These are phyloP conservation scores for Puffinus mauretanicus DNA, from an alignment of 2,113 vertebrate genomes.

Conservation along the genomic window DNA sequence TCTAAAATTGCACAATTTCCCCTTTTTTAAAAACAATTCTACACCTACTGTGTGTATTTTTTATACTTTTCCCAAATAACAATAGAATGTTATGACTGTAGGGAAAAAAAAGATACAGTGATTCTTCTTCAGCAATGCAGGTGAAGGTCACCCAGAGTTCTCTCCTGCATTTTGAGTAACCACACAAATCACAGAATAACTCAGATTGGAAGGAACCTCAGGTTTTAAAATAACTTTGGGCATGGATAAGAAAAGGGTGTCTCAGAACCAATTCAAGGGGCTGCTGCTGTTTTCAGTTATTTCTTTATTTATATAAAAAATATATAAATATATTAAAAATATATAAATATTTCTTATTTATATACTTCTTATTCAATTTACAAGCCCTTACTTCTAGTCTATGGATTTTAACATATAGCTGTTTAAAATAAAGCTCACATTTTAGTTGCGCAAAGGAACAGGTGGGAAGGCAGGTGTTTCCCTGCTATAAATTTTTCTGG, in stretches of 20 bases:
- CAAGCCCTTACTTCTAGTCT: not conserved
- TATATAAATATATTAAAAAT: too few relatives aligned
- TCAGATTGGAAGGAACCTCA: not conserved
- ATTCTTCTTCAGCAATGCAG: not conserved
- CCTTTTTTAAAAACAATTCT: not conserved
- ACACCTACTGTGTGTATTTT: not conserved
- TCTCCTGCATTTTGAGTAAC: not conserved
- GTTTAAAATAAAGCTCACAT: not conserved
- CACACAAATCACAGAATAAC: not conserved
- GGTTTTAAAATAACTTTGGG: not conserved
- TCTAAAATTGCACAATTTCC: not conserved
- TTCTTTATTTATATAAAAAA: not conserved
- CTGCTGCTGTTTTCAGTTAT: not conserved
- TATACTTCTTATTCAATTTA: not conserved
- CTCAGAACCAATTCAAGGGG: not conserved
- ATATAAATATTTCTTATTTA: too few relatives aligned
- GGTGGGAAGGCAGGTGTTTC: conserved; percentile 39
- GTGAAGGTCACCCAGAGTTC: not conserved
- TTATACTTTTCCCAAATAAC: not conserved
- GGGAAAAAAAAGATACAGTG: too few relatives aligned
- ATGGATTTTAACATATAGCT: not conserved
- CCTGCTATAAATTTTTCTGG: not conserved
- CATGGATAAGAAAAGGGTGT: not conserved
- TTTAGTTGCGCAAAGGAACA: not conserved
- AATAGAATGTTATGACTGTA: not conserved